phyloP scores from a whole-genome alignment of 2,888 invertebrate species.

The Sarcophaga rosellei region DNA sequence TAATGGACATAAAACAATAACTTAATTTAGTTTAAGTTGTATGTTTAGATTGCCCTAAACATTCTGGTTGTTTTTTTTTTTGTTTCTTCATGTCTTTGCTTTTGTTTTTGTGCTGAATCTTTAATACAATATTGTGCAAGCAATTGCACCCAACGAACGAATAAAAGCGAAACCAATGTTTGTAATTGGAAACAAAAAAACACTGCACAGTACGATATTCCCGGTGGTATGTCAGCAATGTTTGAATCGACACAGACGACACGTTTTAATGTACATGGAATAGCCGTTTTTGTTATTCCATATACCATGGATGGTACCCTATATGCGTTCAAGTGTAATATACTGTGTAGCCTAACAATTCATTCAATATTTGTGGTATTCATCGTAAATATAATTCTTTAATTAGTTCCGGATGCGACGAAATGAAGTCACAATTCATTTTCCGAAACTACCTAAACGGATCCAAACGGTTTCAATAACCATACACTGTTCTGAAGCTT shows the following conservation, averaged over 20 bases:
- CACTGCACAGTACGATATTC: conserved; percentile 60
- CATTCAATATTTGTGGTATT: no score
- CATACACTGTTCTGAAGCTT: no score
- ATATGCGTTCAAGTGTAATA: neutral
- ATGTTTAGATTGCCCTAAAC: conserved; percentile 70
- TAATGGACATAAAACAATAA: conserved; percentile 73
- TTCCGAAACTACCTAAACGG: no score
- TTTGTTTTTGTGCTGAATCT: conserved; percentile 35
- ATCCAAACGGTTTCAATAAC: no score
- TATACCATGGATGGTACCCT: neutral
- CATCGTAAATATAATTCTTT: no score
- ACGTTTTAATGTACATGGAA: conserved; percentile 48
- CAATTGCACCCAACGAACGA: conserved; percentile 28
- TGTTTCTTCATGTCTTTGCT: conserved; percentile 15
- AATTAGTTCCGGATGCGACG: no score
- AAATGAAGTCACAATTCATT: no score
- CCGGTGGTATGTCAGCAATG: conserved; percentile 76
- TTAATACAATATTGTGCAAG: conserved; percentile 9
- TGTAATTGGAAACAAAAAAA: neutral
- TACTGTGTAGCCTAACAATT: no score
- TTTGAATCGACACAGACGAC: conserved; percentile 68
- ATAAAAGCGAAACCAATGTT: conserved; percentile 35
- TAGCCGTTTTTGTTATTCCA: neutral
- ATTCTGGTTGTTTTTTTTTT: conserved; percentile 25
- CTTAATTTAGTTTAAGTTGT: conserved; percentile 76